Evolutionary conservation across 2,113 vertebrate genomes (phyloP), one percentile per base, ranked within the genome.

Genomic region (Antechinus stuartii): DNA sequence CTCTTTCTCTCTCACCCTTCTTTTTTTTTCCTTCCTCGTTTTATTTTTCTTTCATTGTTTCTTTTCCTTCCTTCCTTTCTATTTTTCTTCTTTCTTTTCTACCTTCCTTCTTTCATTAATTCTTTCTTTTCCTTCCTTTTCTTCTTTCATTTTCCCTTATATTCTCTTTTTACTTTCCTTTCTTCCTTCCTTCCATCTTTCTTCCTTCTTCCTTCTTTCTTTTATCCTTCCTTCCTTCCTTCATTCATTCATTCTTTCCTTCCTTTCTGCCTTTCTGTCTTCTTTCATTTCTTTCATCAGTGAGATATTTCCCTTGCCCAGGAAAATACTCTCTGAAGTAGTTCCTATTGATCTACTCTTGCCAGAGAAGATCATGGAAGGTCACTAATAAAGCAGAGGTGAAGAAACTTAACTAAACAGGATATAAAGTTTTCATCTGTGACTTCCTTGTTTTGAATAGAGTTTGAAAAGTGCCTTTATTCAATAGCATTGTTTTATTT

Each of bases 321-420:
- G 54, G 35, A 23, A 30, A 90, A 94, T 25, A 3, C 3, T 53
- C 1, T 53, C 14, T 54, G 47, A 96, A 49, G 1, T 90, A 53
- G 56, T 27, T 95, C 95, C 93, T 55, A 93, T 90, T 91, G 54
- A 90, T 92, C 26, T 3, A 92, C 5, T 3, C 42, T 91, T 92
- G 2, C 24, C 35, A 90, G 68, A 2, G 49, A 92, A 90, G 14
- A 90, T 61, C 26, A 93, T 93, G 94, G 0, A 52, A 92, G 8
- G 8, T 93, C 47, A 68, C 49, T 91, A 46, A 84, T 92, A 47
- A 90, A 24, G 0, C 56, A 61, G 90, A 30, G 30, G 91, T 56
- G 94, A n/a, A 76, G 92, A 93, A 96, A 50, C 53, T 90, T 11
- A 91, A 19, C 30, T 94, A 14, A 30, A 68, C 30, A 93, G 47